Evolutionary conservation across 2,888 invertebrate species (phyloP).

Genomic region (Myopa tessellatipennis): DNA sequence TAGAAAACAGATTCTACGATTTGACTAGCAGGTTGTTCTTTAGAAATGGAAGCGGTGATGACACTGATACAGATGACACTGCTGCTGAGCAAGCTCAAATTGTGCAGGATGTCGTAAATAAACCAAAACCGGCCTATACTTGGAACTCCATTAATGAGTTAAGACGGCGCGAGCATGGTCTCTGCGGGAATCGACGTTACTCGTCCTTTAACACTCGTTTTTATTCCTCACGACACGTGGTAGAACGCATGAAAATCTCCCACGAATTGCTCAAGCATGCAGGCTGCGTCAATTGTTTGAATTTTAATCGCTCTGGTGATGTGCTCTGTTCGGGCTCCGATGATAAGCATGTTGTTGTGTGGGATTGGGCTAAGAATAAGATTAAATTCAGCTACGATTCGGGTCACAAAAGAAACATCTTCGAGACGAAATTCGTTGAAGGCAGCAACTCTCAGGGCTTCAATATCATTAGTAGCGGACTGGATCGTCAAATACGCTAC

Average conservation of each 20-base stretch:
- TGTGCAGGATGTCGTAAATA: conserved; percentile 53
- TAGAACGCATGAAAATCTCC: conserved; percentile 84
- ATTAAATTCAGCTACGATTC: conserved; percentile 77
- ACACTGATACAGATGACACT: neutral
- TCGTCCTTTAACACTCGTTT: conserved; percentile 75
- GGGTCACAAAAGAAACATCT: conserved; percentile 89
- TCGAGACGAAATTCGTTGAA: conserved; percentile 90
- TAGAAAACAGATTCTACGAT: too few relatives aligned
- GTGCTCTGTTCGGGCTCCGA: conserved; percentile 91
- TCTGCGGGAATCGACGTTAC: conserved; percentile 47
- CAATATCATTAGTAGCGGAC: conserved; percentile 87
- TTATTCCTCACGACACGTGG: conserved; percentile 84
- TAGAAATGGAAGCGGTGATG: too few relatives aligned
- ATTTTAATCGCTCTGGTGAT: conserved; percentile 80
- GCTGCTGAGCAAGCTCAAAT: conserved; percentile 19
- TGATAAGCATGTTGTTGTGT: conserved; percentile 85
- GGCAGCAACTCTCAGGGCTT: conserved; percentile 73
- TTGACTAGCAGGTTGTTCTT: too few relatives aligned
- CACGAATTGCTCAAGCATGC: conserved; percentile 81
- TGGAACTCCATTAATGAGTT: conserved; percentile 58
- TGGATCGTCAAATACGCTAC: conserved; percentile 86
- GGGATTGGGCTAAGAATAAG: conserved; percentile 88
- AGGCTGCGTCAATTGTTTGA: conserved; percentile 93
- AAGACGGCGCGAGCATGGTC: conserved; percentile 61
- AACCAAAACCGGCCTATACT: conserved; percentile 59